Evolutionary conservation across 2,113 vertebrate genomes (phyloP).

Genomic region (Helogale parvula): DNA sequence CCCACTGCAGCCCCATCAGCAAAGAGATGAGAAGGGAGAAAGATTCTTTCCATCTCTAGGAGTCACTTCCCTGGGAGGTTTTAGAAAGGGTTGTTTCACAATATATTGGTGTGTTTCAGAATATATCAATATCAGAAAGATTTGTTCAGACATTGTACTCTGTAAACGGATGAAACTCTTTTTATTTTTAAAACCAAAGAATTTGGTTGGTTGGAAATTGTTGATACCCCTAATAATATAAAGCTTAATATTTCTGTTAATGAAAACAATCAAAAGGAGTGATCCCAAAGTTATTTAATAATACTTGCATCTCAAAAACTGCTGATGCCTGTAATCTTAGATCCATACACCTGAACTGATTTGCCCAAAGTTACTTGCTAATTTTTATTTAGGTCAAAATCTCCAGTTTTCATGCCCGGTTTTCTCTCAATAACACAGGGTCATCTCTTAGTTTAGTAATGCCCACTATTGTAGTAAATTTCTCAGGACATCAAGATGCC

Average conservation of each 20-base stretch:
- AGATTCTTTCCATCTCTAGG: background rate
- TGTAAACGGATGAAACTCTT: background rate
- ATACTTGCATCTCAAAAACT: background rate
- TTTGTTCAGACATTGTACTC: background rate
- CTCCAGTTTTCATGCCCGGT: background rate
- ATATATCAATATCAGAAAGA: background rate
- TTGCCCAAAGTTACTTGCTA: background rate
- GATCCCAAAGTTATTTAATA: background rate
- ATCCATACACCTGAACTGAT: background rate
- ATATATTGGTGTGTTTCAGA: background rate
- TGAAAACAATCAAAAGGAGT: background rate
- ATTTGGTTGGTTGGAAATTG: too few species aligned
- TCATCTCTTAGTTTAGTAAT: background rate
- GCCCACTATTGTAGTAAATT: background rate
- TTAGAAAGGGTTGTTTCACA: background rate
- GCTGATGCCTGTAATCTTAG: background rate
- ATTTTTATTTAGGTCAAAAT: background rate
- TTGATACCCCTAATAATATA: background rate
- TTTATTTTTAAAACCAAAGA: constrained; percentile 11
- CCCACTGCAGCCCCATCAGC: background rate
- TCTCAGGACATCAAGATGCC: background rate
- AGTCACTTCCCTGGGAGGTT: background rate
- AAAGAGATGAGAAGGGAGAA: background rate
- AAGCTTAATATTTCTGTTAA: background rate
- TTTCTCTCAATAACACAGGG: background rate